phyloP scores from a whole-genome alignment of 2,113 vertebrate species.

The Myiopsitta monachus region DNA sequence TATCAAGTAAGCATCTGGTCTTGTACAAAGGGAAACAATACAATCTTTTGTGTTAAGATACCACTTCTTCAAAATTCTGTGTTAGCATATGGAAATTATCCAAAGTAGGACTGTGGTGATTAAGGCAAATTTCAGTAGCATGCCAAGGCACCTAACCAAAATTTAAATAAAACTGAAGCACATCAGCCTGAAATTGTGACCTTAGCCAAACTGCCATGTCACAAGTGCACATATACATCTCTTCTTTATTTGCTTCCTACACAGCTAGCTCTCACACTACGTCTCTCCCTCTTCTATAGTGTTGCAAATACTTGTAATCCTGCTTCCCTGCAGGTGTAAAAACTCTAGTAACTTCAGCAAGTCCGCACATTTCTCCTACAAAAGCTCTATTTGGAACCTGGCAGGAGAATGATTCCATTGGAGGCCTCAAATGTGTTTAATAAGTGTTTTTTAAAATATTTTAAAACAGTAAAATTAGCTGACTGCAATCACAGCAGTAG shows the following conservation, averaged over 20 bases:
- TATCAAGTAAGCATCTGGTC: background rate
- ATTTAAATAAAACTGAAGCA: background rate
- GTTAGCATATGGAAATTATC: background rate
- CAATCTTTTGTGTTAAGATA: background rate
- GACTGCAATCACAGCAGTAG: background rate
- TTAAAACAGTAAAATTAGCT: background rate
- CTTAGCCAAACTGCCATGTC: accelerated
- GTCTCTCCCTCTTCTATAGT: background rate
- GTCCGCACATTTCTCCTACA: accelerated
- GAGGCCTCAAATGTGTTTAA: background rate
- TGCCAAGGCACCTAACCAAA: background rate
- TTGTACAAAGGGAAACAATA: background rate
- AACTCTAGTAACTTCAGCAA: background rate
- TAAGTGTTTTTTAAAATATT: background rate
- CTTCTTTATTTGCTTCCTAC: background rate
- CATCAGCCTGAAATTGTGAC: background rate
- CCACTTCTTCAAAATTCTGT: background rate
- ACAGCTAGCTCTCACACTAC: background rate
- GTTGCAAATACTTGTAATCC: background rate
- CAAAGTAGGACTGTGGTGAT: background rate
- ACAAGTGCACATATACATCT: background rate
- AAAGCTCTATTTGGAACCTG: background rate
- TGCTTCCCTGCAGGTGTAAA: background rate
- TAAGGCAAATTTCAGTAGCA: accelerated
- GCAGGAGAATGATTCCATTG: background rate